phyloP scores from a whole-genome alignment of 2,113 vertebrate species.

The Antidorcas marsupialis region DNA sequence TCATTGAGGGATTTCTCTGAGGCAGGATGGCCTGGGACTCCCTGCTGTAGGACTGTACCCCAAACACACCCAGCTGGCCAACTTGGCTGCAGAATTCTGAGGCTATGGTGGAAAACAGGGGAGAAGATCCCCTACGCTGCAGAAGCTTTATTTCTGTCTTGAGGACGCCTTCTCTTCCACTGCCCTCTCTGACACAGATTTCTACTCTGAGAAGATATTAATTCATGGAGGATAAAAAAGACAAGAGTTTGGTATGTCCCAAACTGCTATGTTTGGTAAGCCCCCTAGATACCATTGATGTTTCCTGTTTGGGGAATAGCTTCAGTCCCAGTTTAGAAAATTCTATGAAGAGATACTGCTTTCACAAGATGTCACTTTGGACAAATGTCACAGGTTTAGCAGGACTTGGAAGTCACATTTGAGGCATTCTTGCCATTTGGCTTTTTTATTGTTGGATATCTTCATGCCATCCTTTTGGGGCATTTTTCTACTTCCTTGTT shows the following conservation, averaged over 20 bases:
- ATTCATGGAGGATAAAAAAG: neutral
- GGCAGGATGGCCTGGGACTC: neutral
- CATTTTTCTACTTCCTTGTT: neutral
- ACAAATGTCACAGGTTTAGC: neutral
- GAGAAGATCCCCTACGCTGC: neutral
- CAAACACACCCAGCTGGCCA: neutral
- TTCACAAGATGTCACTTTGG: neutral
- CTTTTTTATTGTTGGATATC: neutral
- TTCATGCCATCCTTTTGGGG: neutral
- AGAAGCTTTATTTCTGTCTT: neutral
- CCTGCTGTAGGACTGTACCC: neutral
- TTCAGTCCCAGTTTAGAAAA: neutral
- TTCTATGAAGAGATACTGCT: neutral
- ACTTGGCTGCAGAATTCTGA: neutral
- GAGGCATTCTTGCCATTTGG: neutral
- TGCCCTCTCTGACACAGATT: neutral
- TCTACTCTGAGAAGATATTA: neutral
- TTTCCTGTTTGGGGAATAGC: neutral
- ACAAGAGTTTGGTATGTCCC: neutral
- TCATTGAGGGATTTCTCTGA: neutral
- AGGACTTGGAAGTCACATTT: neutral
- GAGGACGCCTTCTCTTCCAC: neutral
- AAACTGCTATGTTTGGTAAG: neutral
- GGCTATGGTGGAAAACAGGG: neutral
- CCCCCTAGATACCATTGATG: neutral